phyloP scores from a whole-genome alignment of 2,113 vertebrate genomes.

The Trinectes maculatus region DNA sequence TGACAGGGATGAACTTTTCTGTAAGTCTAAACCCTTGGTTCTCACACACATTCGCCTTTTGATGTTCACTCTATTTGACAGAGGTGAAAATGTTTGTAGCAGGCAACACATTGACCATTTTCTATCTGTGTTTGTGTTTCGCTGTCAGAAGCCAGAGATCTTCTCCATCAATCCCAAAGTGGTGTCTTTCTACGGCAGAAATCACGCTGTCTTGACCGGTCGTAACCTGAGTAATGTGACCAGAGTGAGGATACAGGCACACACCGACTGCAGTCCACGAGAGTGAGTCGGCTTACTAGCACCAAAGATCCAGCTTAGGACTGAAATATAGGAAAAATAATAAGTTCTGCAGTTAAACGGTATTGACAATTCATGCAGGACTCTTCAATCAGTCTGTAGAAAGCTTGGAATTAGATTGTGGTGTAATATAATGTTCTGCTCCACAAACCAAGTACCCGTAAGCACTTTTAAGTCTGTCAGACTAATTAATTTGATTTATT shows the following conservation, averaged over 20 bases:
- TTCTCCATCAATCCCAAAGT: conserved; percentile 81
- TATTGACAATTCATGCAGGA: background rate
- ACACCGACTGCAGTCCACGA: conserved; percentile 77
- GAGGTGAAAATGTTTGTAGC: background rate
- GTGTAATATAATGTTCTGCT: no score
- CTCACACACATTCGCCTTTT: background rate
- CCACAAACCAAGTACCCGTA: no score
- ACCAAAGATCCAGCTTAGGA: background rate
- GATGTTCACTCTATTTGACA: background rate
- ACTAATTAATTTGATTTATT: no score
- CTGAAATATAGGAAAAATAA: no score
- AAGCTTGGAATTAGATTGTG: no score
- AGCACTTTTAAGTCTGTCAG: no score
- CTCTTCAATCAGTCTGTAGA: no score
- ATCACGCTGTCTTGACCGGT: conserved; percentile 82
- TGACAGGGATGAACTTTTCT: conserved; percentile 2
- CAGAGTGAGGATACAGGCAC: conserved; percentile 82
- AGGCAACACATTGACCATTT: background rate
- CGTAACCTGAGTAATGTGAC: conserved; percentile 83
- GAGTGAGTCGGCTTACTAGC: conserved; percentile 60
- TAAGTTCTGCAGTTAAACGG: no score
- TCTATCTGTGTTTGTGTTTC: conserved; percentile 50
- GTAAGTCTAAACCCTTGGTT: conserved; percentile 39
- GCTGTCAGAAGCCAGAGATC: conserved; percentile 81
- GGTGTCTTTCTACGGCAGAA: conserved; percentile 88